These are phyloP conservation scores for Eudyptes chrysolophus DNA, from an alignment of 2,113 vertebrate genomes.

Conservation along the genomic window DNA sequence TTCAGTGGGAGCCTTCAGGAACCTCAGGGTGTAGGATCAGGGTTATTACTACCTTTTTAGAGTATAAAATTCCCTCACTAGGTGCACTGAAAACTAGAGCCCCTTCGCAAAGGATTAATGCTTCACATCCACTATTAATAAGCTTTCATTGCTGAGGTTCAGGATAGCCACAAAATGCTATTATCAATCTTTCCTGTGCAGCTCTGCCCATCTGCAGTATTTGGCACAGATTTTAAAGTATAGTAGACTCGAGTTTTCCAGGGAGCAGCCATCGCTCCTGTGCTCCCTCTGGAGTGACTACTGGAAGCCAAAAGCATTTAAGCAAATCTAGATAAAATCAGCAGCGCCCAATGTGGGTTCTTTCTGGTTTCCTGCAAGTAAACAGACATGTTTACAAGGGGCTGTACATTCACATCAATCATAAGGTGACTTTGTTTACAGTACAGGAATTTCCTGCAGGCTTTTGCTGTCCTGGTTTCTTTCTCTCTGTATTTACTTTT, in stretches of 20 bases:
- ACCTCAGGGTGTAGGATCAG: not conserved
- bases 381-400: slow-evolving; percentile 71
- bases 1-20: not conserved
- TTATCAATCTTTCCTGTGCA: not conserved
- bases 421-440: slow-evolving; percentile 71
- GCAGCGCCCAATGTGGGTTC: slow-evolving; percentile 47
- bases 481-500: slow-evolving; percentile 69
- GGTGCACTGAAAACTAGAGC: not conserved
- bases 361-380: slow-evolving; percentile 70
- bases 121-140: not conserved
- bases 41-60: not conserved
- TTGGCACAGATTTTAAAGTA: slow-evolving; percentile 16
- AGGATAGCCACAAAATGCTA: not conserved
- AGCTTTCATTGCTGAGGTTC: not conserved
- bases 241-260: not conserved
- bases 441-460: slow-evolving; percentile 65
- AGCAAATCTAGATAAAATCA: slow-evolving; percentile 70
- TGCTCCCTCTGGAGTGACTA: slow-evolving; percentile 58
- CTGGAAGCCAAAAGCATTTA: slow-evolving; percentile 68
- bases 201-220: slow-evolving; percentile 2
- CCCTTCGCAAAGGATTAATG: not conserved
- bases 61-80: not conserved
- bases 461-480: slow-evolving; percentile 69
- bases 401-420: slow-evolving; percentile 72
- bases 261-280: slow-evolving; percentile 1